Conservation (phyloP, 2,113 vertebrate genomes). For the Acrocephalus kingi region DNA sequence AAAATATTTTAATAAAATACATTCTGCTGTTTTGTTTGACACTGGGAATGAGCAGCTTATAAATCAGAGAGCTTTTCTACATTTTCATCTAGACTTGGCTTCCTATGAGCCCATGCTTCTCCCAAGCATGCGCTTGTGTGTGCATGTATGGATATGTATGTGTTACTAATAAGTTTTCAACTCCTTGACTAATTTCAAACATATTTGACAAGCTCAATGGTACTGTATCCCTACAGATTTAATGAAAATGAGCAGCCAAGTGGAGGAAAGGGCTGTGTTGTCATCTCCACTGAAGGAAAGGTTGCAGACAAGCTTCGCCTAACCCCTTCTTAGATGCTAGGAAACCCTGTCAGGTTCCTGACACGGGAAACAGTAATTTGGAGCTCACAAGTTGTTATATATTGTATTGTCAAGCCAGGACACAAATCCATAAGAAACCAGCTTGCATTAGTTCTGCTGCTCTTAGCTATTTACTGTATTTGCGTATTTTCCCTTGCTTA, state of each 20-base stretch:
- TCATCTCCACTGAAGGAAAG: not conserved
- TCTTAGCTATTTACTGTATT: slow-evolving; percentile 1
- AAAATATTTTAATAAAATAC: not conserved
- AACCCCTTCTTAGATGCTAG: not conserved
- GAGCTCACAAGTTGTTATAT: not conserved
- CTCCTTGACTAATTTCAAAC: slow-evolving; percentile 8
- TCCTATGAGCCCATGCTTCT: not conserved
- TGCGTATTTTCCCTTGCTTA: not conserved
- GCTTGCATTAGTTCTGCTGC: not conserved
- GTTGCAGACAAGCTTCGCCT: not conserved
- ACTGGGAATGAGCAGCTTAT: not conserved
- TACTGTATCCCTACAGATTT: not conserved
- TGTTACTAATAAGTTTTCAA: not conserved
- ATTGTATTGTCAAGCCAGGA: not conserved
- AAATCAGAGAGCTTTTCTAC: not conserved
- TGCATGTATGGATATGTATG: not conserved
- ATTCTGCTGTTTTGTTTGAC: not conserved
- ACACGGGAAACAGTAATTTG: not conserved
- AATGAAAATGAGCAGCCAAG: not conserved
- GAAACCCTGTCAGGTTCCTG: not conserved
- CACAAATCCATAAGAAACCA: not conserved
- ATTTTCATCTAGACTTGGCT: not conserved
- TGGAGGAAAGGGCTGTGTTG: not conserved
- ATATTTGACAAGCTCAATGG: not conserved
- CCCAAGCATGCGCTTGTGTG: not conserved